Evolutionary conservation across 2,113 vertebrate species (phyloP), one percentile per base, ranked within the genome.

Genomic region (Excalfactoria chinensis): DNA sequence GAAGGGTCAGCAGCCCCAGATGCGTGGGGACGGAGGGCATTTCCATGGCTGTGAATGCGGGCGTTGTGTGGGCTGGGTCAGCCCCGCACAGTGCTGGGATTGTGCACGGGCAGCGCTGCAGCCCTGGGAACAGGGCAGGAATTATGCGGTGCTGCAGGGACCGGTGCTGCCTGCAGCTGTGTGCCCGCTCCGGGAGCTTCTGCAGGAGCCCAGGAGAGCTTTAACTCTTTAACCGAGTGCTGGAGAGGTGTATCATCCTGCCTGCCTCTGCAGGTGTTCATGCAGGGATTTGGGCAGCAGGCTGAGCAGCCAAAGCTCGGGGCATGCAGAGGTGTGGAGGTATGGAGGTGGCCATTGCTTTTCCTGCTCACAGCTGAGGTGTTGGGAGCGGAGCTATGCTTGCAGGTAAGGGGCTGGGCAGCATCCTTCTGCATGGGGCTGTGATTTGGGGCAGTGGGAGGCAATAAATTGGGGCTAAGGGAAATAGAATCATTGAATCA

Each of bases 81-180:
- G 96, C 60, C 91, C 95, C 78, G 26, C 95, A 95, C 97, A 97
- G 95, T 97, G 93, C 58, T 67, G 87, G 90, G 85, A 71, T 97
- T 97, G 95, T 97, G 85, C 23, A 74, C 67, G 85, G 92, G 93
- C 71, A 94, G 86, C 58, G 30, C 53, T 74, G 82, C 63, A 3
- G 92, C 56, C 85, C 89, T 8, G 83, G 95, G 97, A 97, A 97
- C 97, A 97, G 97, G 94, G 95, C 81, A 94, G 95, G 96, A 91
- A 97, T 97, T 97, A 94, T 97, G 43, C 34, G 21, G 88, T 26
- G 89, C 90, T 7, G 43, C 79, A 32, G 89, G 74, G 95, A 81
- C 81, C 4, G 95, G 94, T 75, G 95, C 90, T 94, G 73, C 78
- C 92, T 95, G 95, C 96, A 97, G 98, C 96, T 97, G 94, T 41